Evolutionary conservation across 2,113 vertebrate genomes (phyloP).

Genomic region (Tychaedon coryphoeus): DNA sequence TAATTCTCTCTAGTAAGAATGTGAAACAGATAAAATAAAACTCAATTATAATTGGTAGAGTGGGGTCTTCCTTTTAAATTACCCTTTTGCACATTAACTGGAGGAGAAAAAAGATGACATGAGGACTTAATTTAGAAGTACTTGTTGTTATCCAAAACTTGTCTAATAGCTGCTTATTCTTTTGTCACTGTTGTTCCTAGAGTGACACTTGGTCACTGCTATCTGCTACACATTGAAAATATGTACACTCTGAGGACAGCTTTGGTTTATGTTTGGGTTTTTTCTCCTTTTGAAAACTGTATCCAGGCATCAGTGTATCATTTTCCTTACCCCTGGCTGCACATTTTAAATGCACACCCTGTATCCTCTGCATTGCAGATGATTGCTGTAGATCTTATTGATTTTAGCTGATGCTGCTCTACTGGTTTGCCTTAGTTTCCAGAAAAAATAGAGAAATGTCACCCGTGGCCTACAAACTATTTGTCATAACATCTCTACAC

Average conservation of each 20-base stretch:
- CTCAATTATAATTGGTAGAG: not conserved
- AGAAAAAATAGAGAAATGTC: not conserved
- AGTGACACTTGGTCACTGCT: not conserved
- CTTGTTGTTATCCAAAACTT: not conserved
- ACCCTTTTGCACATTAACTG: not conserved
- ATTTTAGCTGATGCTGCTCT: not conserved
- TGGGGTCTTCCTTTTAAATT: not conserved
- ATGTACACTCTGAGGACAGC: not conserved
- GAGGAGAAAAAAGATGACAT: not conserved
- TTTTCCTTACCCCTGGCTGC: not conserved
- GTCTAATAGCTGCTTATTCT: not conserved
- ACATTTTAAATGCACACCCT: not conserved
- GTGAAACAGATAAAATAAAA: not conserved
- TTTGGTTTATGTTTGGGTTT: not conserved
- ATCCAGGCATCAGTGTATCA: not conserved
- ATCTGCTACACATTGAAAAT: not conserved
- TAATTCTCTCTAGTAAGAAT: not conserved
- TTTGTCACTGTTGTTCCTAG: not conserved
- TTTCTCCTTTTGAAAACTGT: not conserved
- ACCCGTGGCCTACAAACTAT: not conserved
- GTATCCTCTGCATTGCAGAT: slow-evolving; percentile 29
- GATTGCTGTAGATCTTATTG: not conserved
- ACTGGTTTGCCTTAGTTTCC: not conserved
- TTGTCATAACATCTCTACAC: not conserved
- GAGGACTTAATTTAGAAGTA: not conserved